phyloP scores from a whole-genome alignment of 2,113 vertebrate species.

The Cervus canadensis region DNA sequence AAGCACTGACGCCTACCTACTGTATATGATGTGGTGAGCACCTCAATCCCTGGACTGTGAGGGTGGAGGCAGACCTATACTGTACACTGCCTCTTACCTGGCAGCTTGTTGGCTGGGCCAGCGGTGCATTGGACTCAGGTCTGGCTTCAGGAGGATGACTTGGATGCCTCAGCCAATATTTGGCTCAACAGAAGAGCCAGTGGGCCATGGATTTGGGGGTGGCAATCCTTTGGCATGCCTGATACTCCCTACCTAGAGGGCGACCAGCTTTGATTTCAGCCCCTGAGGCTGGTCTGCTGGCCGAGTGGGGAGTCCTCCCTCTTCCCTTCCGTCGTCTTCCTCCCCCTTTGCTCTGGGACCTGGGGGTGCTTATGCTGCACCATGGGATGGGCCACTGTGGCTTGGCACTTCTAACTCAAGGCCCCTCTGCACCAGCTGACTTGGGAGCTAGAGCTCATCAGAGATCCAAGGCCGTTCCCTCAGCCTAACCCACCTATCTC shows the following conservation, averaged over 20 bases:
- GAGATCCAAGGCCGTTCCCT: background rate
- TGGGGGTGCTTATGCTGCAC: background rate
- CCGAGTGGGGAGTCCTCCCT: background rate
- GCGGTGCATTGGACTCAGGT: background rate
- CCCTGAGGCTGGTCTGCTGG: background rate
- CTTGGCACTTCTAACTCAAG: background rate
- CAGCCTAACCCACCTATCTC: background rate
- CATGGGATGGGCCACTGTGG: accelerated
- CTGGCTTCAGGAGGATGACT: background rate
- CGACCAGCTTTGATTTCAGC: background rate
- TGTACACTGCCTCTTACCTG: background rate
- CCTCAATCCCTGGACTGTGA: background rate
- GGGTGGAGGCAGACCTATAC: background rate
- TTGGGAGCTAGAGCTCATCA: background rate
- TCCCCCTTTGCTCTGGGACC: background rate
- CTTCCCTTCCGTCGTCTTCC: background rate
- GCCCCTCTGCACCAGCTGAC: background rate
- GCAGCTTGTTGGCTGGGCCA: no score
- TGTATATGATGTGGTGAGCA: background rate
- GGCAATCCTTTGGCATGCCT: background rate
- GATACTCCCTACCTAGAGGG: background rate
- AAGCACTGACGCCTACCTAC: background rate
- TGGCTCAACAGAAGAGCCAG: background rate
- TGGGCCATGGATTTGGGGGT: background rate
- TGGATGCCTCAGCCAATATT: background rate